Conservation (phyloP, 2,797 vertebrate species). For the Odontamblyopus lacepedii region DNA sequence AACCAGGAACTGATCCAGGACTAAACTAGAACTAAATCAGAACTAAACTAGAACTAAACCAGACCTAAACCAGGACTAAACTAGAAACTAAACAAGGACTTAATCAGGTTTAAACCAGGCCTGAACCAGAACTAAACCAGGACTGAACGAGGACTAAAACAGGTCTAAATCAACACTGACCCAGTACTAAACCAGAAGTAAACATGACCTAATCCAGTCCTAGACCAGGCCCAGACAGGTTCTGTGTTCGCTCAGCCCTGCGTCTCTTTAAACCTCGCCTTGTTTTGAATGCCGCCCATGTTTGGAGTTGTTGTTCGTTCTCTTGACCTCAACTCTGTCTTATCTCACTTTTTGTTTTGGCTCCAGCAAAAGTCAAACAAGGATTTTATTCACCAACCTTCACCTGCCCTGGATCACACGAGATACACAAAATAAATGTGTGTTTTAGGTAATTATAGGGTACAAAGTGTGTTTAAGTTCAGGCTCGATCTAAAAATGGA, state of each 20-base stretch:
- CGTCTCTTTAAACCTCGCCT: slow-evolving; percentile 19
- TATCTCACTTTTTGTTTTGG: slow-evolving; percentile 9
- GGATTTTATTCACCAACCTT: not conserved
- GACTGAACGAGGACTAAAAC: not conserved
- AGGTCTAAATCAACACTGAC: no score
- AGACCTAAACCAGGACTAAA: no score
- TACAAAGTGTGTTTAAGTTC: not conserved
- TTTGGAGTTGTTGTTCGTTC: slow-evolving; percentile 21
- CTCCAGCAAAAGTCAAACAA: not conserved
- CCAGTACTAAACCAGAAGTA: no score
- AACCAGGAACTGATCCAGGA: no score
- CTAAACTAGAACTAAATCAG: no score
- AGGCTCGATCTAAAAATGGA: no score
- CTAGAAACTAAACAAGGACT: no score
- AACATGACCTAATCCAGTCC: no score
- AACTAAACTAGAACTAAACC: no score
- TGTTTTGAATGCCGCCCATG: slow-evolving; percentile 44
- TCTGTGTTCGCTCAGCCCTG: slow-evolving; percentile 25
- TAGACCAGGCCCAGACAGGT: not conserved
- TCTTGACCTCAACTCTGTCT: slow-evolving; percentile 14
- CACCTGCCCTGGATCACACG: not conserved
- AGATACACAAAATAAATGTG: not conserved
- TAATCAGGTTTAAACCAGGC: no score
- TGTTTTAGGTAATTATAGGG: not conserved
- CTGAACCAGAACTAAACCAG: not conserved